A percentile compares a stretch with the other conserved stretches of the same genome.
Conservation (phyloP, 2,888 invertebrate species). For the Didymodactylos carnosus region DNA sequence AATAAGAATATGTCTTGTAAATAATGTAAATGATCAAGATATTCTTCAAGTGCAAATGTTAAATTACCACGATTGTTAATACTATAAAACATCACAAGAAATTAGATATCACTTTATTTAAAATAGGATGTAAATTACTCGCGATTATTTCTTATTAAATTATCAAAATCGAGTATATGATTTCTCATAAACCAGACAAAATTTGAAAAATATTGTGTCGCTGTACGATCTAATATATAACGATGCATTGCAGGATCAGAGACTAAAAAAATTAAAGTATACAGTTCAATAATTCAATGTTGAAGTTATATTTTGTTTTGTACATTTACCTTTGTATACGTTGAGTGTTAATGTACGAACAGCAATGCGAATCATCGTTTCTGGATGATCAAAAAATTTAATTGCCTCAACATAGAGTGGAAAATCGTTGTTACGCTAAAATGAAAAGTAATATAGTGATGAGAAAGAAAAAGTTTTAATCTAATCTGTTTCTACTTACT, state of each 20-base stretch:
- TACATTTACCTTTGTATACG: constrained; percentile 46
- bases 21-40: constrained; percentile 87
- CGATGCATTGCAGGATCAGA: constrained; percentile 53
- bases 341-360: constrained; percentile 93
- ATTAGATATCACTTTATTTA: no score
- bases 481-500: constrained; percentile 36
- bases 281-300: neutral
- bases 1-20: constrained; percentile 82
- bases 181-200: constrained; percentile 96
- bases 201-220: constrained; percentile 92
- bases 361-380: constrained; percentile 96
- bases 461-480: neutral
- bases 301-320: neutral
- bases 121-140: constrained; percentile 51
- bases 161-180: constrained; percentile 80
- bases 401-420: constrained; percentile 96
- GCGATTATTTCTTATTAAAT: constrained; percentile 71
- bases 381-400: constrained; percentile 94
- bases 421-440: constrained; percentile 86
- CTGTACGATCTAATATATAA: constrained; percentile 83
- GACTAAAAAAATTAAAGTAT: neutral
- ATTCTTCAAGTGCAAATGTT: constrained; percentile 81
- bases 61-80: constrained; percentile 71
- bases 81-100: constrained; percentile 44
- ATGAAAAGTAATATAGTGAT: constrained; percentile 16